Evolutionary conservation across 2,113 vertebrate genomes (phyloP).

Genomic region (Camelus bactrianus): DNA sequence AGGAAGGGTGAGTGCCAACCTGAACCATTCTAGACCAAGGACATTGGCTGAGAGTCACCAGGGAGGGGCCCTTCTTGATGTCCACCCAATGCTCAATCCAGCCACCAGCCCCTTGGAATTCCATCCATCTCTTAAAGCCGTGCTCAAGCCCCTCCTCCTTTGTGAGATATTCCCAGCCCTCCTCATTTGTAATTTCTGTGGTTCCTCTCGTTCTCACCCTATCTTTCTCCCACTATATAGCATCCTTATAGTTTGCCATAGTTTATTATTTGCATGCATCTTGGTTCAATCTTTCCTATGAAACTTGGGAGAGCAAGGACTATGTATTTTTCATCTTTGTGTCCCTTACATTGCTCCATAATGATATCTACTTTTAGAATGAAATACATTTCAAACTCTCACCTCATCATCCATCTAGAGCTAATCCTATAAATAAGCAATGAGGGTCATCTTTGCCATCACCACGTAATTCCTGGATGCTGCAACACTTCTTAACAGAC

Average conservation of each 20-base stretch:
- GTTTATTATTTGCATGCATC: background rate
- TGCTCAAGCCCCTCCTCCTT: background rate
- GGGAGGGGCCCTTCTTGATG: background rate
- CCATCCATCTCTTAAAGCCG: background rate
- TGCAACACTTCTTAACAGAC: background rate
- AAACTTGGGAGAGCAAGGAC: background rate
- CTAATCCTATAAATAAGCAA: slow-evolving; percentile 34
- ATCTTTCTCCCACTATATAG: background rate
- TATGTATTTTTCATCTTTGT: slow-evolving; percentile 20
- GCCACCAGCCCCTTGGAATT: background rate
- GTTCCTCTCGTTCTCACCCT: background rate
- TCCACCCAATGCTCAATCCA: background rate
- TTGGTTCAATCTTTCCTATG: background rate
- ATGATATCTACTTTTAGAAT: background rate
- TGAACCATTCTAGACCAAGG: background rate
- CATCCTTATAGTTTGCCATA: background rate
- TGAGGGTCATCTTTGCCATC: background rate
- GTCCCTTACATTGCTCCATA: background rate
- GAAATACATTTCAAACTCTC: slow-evolving; percentile 12
- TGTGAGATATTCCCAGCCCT: background rate
- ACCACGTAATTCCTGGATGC: background rate
- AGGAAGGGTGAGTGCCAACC: background rate
- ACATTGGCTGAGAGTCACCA: background rate
- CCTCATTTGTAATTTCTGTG: background rate
- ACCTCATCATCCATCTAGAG: background rate